Conservation (phyloP, 2,113 vertebrate species). For the Neogale vison region DNA sequence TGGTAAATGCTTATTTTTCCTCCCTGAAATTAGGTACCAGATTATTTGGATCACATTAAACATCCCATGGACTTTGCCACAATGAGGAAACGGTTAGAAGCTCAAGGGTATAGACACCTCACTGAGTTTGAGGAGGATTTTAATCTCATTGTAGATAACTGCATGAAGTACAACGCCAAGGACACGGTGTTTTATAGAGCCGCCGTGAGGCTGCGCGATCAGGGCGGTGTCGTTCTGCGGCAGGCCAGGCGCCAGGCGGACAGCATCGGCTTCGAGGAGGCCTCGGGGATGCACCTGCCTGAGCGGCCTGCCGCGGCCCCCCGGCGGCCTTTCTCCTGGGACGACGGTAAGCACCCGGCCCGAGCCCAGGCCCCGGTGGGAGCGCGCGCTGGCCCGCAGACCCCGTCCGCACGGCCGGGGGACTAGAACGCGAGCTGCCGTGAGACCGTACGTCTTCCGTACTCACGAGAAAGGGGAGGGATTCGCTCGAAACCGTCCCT, state of each 20-base stretch:
- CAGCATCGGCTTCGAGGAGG: slow-evolving; percentile 91
- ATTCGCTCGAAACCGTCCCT: fast-evolving
- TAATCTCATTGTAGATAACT: slow-evolving; percentile 95
- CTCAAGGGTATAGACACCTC: slow-evolving; percentile 92
- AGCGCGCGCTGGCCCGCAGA: neutral
- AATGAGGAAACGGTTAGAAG: slow-evolving; percentile 93
- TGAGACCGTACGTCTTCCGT: fast-evolving
- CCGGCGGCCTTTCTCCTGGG: slow-evolving; percentile 93
- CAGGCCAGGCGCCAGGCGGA: slow-evolving; percentile 92
- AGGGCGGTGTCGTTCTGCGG: slow-evolving; percentile 94
- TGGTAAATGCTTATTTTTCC: slow-evolving; percentile 69
- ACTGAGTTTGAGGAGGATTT: slow-evolving; percentile 95
- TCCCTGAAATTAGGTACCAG: slow-evolving; percentile 90
- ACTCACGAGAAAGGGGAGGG: fast-evolving
- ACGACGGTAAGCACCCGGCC: slow-evolving; percentile 90
- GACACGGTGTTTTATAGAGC: slow-evolving; percentile 97
- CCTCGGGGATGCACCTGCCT: slow-evolving; percentile 93
- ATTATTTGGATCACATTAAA: slow-evolving; percentile 97
- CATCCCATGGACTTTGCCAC: slow-evolving; percentile 98
- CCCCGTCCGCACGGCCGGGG: fast-evolving
- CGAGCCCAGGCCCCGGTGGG: fast-evolving
- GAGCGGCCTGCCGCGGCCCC: slow-evolving; percentile 90
- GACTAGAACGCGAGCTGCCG: fast-evolving
- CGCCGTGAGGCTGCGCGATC: slow-evolving; percentile 94
- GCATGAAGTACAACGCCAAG: slow-evolving; percentile 98